Conservation (phyloP, 1,140 invertebrate genomes). For the Polypedilum vanderplanki region DNA sequence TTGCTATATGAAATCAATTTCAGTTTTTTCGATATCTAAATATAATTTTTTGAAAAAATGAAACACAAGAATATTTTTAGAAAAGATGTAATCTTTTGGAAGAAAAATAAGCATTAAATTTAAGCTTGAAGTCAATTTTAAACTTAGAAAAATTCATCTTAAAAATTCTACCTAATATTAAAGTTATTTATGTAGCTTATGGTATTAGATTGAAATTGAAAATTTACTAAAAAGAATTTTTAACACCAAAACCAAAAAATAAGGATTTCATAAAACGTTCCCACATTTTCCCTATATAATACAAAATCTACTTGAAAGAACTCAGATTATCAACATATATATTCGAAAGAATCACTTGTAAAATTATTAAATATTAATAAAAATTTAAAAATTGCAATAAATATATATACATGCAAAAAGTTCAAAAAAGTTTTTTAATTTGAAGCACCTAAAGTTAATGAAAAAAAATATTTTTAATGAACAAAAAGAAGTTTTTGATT, state of each 20-base stretch:
- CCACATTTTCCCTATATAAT: background rate
- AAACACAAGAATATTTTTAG: background rate
- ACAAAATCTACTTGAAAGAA: background rate
- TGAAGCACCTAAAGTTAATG: too few relatives aligned
- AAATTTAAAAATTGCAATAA: background rate
- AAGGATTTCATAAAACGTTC: too few relatives aligned
- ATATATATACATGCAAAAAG: constrained; percentile 11
- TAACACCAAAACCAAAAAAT: too few relatives aligned
- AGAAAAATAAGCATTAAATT: background rate
- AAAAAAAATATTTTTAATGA: too few relatives aligned
- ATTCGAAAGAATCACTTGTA: background rate
- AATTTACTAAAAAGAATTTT: background rate
- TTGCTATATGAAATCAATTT: too few relatives aligned
- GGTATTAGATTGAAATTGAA: background rate
- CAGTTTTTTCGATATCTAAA: too few relatives aligned
- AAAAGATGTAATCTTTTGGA: background rate
- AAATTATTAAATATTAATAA: background rate
- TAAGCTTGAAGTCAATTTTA: background rate
- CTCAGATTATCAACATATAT: background rate
- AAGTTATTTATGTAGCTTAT: background rate
- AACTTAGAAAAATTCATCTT: background rate
- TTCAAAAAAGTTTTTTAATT: background rate
- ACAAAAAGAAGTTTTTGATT: too few relatives aligned
- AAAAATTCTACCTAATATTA: background rate
- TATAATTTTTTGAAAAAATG: background rate